Base-by-base conservation (phyloP, 2,113 vertebrate genomes). In the Balaenoptera acutorostrata region DNA sequence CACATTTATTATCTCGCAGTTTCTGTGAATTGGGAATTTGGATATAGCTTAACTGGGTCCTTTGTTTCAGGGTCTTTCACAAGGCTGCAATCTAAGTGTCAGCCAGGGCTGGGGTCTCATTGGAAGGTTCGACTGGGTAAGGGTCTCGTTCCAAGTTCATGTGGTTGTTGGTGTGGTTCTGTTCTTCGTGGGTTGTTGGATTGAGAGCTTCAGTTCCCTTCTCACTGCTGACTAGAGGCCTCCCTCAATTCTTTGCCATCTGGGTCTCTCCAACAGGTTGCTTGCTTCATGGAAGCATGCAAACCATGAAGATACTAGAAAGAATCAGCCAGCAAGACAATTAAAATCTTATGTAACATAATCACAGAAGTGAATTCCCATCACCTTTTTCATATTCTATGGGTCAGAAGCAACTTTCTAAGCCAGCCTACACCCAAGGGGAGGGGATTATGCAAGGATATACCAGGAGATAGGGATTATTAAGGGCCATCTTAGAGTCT, bases 371-470 rank as follows among this genome's bases (percentile, higher is more conserved):
- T 81, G 31, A 84, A 49, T 93, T 93, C 23, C 29, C 12, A 81
- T 80, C 23, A 81, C 63, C 18, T 81, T 81, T 96, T 63, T 31
- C 91, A 84, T 77, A 92, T 72, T 95, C 36, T 92, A 41, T 88
- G 83, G 39, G 25, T 75, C 46, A 85, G 41, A 92, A 96, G 44
- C 31, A 89, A 96, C 55, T 85, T 80, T 75, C 33, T 89, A 46
- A 81, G 39, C 4, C 39, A 86, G 11, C 6, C 90, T 33, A 93
- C 31, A 90, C n/a, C 84, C 46, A 90, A 57, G 33, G 59, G 10
- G 29, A 94, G 61, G 14, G 2, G 2, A 68, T 95, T 68, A 88
- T 25, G 59, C 13, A 88, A 64, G 21, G 27, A 23, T 72, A 27
- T 71, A n/a, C 14, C n/a, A 85, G 18, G 25, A 59, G 1, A 66